These are phyloP conservation scores for Channa striata DNA, from an alignment of 2,797 vertebrate species.

Conservation along the genomic window DNA sequence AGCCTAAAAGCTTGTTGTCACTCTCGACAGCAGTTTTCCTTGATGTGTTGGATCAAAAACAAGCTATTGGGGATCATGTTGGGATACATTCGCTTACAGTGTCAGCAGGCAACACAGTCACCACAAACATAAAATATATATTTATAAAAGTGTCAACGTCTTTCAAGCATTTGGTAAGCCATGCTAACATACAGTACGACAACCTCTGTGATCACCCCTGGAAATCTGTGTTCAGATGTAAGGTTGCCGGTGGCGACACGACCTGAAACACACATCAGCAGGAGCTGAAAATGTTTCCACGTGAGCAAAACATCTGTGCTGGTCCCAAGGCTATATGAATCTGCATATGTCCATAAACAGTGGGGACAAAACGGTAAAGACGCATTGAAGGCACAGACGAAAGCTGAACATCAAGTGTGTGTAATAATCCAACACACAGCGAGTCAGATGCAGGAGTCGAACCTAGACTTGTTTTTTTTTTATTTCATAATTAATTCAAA, in stretches of 20 bases:
- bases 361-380: neutral
- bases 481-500: too few species aligned
- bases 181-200: too few species aligned
- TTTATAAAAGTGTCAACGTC: neutral
- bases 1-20: neutral
- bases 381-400: too few species aligned
- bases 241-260: neutral
- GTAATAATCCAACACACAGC: too few species aligned
- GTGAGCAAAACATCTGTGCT: neutral
- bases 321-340: neutral
- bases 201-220: too few species aligned
- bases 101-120: neutral
- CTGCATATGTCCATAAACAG: neutral
- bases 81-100: neutral
- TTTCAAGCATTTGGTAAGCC: too few species aligned
- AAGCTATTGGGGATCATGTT: neutral
- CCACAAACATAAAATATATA: neutral
- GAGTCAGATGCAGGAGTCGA: too few species aligned
- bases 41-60: constrained; percentile 5
- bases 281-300: neutral
- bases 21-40: constrained; percentile 2
- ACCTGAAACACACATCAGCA: neutral
- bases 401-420: too few species aligned
- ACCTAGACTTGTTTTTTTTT: too few species aligned
- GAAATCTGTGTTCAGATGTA: neutral